A percentile compares a stretch with the other conserved stretches of the same genome.
These are phyloP conservation scores for Lepidonotus clava DNA, from an alignment of 2,888 invertebrate species.

Conservation along the genomic window DNA sequence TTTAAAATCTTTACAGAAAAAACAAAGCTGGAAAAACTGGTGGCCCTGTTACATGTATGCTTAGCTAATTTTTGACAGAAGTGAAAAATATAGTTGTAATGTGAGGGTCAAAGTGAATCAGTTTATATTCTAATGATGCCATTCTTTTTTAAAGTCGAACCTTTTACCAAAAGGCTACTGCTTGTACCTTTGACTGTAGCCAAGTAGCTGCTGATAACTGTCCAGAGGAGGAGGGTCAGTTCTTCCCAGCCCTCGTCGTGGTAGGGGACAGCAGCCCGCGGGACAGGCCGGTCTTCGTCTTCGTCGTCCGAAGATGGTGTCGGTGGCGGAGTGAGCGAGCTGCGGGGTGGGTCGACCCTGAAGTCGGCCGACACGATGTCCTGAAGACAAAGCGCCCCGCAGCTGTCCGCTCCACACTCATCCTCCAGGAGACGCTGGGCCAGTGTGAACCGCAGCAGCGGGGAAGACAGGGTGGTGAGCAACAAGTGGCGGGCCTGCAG, in stretches of 20 bases:
- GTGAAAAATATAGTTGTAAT: too few relatives aligned
- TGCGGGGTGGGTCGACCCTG: not conserved
- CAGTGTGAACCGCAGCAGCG: not conserved
- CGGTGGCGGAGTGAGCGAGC: not conserved
- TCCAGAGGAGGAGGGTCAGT: not conserved
- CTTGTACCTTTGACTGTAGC: constrained; percentile 6
- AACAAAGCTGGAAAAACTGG: too few relatives aligned
- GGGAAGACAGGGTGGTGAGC: not conserved
- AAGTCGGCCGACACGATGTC: not conserved
- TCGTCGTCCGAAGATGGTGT: not conserved
- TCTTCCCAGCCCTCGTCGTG: constrained; percentile 10
- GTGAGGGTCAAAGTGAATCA: not conserved
- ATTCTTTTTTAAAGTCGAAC: too few relatives aligned
- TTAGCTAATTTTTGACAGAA: too few relatives aligned
- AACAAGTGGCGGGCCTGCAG: not conserved
- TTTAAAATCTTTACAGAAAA: too few relatives aligned
- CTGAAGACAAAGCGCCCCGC: not conserved
- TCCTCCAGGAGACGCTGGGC: not conserved
- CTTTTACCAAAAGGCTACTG: too few relatives aligned
- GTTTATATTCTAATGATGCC: too few relatives aligned
- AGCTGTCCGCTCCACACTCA: not conserved
- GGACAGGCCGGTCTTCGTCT: not conserved
- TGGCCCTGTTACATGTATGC: too few relatives aligned
- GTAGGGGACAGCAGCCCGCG: not conserved
- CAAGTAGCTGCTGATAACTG: not conserved